Evolutionary conservation across 2,888 invertebrate genomes (phyloP).

Genomic region (Drosophila subsilvestris): DNA sequence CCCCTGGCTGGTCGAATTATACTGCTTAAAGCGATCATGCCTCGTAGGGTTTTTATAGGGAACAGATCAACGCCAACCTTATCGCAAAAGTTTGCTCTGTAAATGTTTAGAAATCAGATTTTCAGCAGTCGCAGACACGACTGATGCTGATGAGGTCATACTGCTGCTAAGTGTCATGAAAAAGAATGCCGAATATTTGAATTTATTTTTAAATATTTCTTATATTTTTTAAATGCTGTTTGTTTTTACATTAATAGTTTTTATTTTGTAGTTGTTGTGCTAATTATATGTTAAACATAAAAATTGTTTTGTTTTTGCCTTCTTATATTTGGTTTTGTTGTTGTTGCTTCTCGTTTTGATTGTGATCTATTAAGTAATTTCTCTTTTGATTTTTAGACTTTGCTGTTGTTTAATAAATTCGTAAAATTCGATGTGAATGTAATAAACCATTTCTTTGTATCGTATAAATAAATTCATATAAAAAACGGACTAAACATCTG

Average conservation of each 20-base stretch:
- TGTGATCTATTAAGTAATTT: conserved; percentile 61
- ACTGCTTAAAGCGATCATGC: conserved; percentile 40
- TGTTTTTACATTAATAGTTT: conserved; percentile 81
- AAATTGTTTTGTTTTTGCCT: conserved; percentile 55
- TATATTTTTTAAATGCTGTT: conserved; percentile 52
- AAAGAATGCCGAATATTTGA: neutral
- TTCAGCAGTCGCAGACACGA: neutral
- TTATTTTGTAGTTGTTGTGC: conserved; percentile 74
- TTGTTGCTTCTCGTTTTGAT: conserved; percentile 46
- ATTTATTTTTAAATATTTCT: conserved; percentile 47
- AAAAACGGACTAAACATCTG: conserved; percentile 49
- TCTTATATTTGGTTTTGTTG: conserved; percentile 42
- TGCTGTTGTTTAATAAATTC: conserved; percentile 75
- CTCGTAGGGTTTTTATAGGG: neutral
- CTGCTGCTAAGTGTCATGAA: neutral
- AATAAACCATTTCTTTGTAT: conserved; percentile 76
- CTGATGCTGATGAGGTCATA: neutral
- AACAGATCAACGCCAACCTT: conserved; percentile 17
- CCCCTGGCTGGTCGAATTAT: neutral
- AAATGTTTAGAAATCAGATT: conserved; percentile 18
- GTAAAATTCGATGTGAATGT: conserved; percentile 82
- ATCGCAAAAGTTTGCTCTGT: conserved; percentile 30
- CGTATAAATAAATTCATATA: conserved; percentile 71
- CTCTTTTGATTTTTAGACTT: conserved; percentile 63
- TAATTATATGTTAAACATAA: conserved; percentile 77